Base-by-base conservation (phyloP, 92 coral and sea anemone genomes). In the Blastomussa wellsi region DNA sequence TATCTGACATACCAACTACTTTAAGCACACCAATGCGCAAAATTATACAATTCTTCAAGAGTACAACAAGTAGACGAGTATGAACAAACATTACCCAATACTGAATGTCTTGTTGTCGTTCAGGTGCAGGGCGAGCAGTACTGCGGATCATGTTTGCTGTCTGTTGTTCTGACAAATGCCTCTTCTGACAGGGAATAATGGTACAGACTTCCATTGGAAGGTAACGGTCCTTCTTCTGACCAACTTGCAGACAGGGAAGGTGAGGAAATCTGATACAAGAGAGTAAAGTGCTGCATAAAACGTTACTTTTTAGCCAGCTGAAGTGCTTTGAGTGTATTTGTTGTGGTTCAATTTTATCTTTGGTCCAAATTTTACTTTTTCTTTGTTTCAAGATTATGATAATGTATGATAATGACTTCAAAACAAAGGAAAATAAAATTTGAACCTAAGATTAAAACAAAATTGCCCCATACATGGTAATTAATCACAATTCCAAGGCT, bases 121-220 rank as follows among this genome's bases (percentile, higher is more conserved):
- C 90, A 13, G 55, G 51, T 1, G 98, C 95, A 11, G 98, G 98
- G 1, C 92, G 77, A 24, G 98, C 95, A 20, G 98, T 94, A 71
- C 89, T 88, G 68, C 84, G 86, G 69, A 96, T 94, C 98, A 94
- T 96, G 31, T 55, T 86, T 19, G 94, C 92, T 6, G 90, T 92
- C 82, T 96, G 98, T 48, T 89, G 85, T 0, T 96, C 98, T 22
- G 98, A 89, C 13, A 96, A 79, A 32, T 92, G 90, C 29, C 90
- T 90, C 77, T 87, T 91, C 13, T 73, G 91, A 80, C 94, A 86
- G 2, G 98, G 92, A 69, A 96, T 88, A 51, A 92, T 84, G 5
- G 76, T 82, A 68, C 97, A 92, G 19, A 94, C 92, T 75, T 96
- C 98, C 90, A 96, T 82, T 6, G 98, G 98, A 68, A 96, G 69